Evolutionary conservation across 2,888 invertebrate genomes (phyloP).

Genomic region (Drosophila nr. perissopoda): DNA sequence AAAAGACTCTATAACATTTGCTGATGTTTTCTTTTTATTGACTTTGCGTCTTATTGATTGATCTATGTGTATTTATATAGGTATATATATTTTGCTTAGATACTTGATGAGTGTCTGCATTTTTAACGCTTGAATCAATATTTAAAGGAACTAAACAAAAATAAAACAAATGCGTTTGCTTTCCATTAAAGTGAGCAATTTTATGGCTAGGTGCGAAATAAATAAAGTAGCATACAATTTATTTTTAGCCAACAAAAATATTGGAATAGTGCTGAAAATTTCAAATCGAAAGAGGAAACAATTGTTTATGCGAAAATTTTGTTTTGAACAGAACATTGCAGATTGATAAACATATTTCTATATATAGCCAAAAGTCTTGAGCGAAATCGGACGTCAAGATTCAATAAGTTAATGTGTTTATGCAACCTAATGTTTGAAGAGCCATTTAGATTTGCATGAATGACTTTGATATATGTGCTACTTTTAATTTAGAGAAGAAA

Average conservation of each 20-base stretch:
- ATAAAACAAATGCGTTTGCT: constrained; percentile 24
- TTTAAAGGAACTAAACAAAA: constrained; percentile 48
- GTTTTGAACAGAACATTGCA: constrained; percentile 27
- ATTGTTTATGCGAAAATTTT: constrained; percentile 61
- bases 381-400: background rate
- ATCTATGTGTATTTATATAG: constrained; percentile 8
- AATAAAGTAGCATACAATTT: constrained; percentile 55
- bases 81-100: constrained; percentile 16
- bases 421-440: background rate
- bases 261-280: constrained; percentile 40
- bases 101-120: constrained; percentile 49
- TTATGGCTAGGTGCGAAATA: constrained; percentile 75
- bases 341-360: constrained; percentile 35
- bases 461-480: background rate
- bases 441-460: background rate
- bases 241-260: constrained; percentile 49
- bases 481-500: background rate
- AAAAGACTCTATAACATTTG: constrained; percentile 32
- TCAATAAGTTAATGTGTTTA: constrained; percentile 2
- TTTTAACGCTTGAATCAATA: constrained; percentile 66
- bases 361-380: constrained; percentile 26
- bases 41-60: constrained; percentile 42
- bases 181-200: constrained; percentile 65
- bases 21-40: constrained; percentile 48
- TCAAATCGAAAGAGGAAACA: constrained; percentile 57